Evolutionary conservation across 2,888 invertebrate species (phyloP).

Genomic region (Volucella inanis): DNA sequence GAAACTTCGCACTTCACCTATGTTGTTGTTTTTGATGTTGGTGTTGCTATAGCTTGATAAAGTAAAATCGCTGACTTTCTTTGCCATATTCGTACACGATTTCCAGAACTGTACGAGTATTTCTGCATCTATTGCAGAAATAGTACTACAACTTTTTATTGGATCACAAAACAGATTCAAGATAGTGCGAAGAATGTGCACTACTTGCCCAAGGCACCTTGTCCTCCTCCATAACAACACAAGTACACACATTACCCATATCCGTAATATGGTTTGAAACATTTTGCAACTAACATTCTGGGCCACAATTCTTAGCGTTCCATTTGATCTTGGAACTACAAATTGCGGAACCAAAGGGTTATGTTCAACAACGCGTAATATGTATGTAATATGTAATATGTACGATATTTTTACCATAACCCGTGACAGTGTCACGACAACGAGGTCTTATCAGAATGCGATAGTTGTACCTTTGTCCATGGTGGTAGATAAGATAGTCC

Average conservation of each 20-base stretch:
- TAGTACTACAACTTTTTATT: constrained; percentile 11
- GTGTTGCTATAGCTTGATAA: not conserved
- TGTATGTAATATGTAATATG: not conserved
- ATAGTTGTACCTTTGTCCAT: constrained; percentile 26
- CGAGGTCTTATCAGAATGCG: constrained; percentile 43
- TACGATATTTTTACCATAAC: constrained; percentile 13
- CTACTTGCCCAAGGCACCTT: constrained; percentile 14
- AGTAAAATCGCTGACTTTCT: constrained; percentile 8
- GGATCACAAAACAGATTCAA: constrained; percentile 12
- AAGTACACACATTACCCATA: too few relatives aligned
- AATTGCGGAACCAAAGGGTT: not conserved
- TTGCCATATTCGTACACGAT: not conserved
- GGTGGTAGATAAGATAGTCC: constrained; percentile 62
- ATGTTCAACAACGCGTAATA: constrained; percentile 1
- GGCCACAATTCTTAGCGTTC: not conserved
- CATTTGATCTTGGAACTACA: too few relatives aligned
- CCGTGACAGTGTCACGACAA: constrained; percentile 26
- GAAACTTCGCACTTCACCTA: constrained; percentile 47
- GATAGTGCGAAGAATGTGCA: constrained; percentile 18
- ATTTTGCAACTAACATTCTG: not conserved
- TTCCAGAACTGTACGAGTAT: constrained; percentile 18
- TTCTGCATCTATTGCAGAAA: not conserved
- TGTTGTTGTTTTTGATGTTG: constrained; percentile 4
- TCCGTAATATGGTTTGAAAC: too few relatives aligned
- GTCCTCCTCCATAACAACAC: not conserved